Evolutionary conservation across 2,888 invertebrate genomes (phyloP), one percentile per base, ranked within the genome.

Genomic region (Mythimna loreyi): DNA sequence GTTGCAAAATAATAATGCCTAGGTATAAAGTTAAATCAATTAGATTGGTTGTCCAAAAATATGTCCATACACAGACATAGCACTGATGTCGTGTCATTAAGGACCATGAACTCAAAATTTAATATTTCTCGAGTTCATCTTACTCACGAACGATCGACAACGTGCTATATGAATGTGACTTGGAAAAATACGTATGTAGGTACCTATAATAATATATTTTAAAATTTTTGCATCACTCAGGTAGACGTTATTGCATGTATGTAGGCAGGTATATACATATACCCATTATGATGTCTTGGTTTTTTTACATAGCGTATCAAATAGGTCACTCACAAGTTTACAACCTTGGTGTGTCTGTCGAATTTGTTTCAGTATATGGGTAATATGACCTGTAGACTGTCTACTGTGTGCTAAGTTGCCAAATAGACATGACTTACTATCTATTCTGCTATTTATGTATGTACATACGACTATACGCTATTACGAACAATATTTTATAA

Each of bases 71-170:
- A 75, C 63, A 50, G 19, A 67, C n/a, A n/a, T n/a, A n/a, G 50
- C 43, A 67, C 45, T 72, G 68, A 78, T 69, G 81, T 85, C 92
- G 89, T 91, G 91, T 81, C 85, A 73, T 84, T 88, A 87, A 89
- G 89, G 93, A 92, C 94, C 94, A 92, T 95, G 95, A 95, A 94
- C 95, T 90, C 91, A 67, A 81, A 85, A 89, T 90, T 90, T 91
- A 90, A 92, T 92, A 90, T 89, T 91, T 87, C 83, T 87, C 80
- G 91, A 94, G 94, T 94, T 95, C 93, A 92, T 91, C 87, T 90
- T 80, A 86, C 82, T 86, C 82, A 64, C 67, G 63, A 70, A 62
- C 43, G 50, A 69, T 52, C 52, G 62, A 40, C 52, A 28, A 63
- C 57, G 62, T 72, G 72, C 30, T 72, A 11, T 75, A 75, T 43